Evolutionary conservation across 2,113 vertebrate species (phyloP), one percentile per base, ranked within the genome.

Genomic region (Halichoeres trimaculatus): DNA sequence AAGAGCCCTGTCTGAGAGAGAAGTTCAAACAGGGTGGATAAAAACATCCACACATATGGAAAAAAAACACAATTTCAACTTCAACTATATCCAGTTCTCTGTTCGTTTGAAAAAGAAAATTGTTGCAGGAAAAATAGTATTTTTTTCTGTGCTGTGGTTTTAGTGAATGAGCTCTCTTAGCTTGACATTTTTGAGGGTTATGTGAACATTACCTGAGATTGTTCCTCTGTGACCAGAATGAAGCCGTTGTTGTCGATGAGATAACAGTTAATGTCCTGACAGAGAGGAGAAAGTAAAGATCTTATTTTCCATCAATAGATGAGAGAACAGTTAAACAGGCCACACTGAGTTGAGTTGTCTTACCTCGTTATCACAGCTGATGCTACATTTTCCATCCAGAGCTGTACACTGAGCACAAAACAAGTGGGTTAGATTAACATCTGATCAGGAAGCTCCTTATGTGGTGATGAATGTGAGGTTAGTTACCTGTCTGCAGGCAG

Each of bases 231-330:
- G 20, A 99, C 97, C 80, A 99, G 94, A 90, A 99, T 97, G 87
- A 99, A 99, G 78, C 97, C 98, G 35, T 99, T 99, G 90, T 99
- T 99, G 92, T 99, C 98, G 81, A 99, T 98, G 86, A 99, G 94
- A 89, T 99, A 99, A 87, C 98, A 99, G 88, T 95, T 99, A 66
- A 99, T 95, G 77, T 96, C 93, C 97, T 99, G 92, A 67, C 4
- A 58, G 36, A 69, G 16, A 22, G 8, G 19, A 3, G 16, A 58
- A 62, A 16, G 50, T 26, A 66, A 34, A 50, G 2, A 34, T 34
- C 14, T 22, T 13, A 2, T 63, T 3, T 48, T 48, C 30, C 8
- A 47, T 47, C 51, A 45, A 8, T 36, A 41, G n/a, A n/a, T 45
- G 20, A 23, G 1, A 8, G 57, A 61, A n/a, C 20, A 23, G 1